These are phyloP conservation scores for Lasiommata megera DNA, from an alignment of 2,888 invertebrate genomes.

Conservation along the genomic window DNA sequence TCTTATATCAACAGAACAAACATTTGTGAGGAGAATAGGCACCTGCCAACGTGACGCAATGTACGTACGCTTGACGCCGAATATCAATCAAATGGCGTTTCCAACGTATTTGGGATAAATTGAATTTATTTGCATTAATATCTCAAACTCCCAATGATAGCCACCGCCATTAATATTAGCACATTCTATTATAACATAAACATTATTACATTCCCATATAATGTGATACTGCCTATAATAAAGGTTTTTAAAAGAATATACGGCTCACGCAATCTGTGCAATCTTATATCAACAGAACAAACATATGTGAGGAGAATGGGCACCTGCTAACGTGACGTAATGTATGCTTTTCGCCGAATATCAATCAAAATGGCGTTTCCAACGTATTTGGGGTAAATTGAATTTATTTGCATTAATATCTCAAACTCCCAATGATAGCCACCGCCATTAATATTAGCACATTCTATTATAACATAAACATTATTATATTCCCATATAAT, in stretches of 20 bases:
- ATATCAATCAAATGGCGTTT: slow-evolving; percentile 9
- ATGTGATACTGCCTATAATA: no score
- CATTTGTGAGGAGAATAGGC: slow-evolving; percentile 7
- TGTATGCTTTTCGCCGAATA: neutral
- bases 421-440: neutral
- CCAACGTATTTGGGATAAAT: slow-evolving; percentile 1
- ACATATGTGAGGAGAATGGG: slow-evolving; percentile 6
- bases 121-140: slow-evolving; percentile 5
- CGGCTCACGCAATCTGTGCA: slow-evolving; percentile 10
- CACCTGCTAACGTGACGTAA: slow-evolving; percentile 4
- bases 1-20: slow-evolving; percentile 10
- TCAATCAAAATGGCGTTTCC: slow-evolving; percentile 6
- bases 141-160: neutral
- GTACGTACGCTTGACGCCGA: neutral
- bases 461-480: no score
- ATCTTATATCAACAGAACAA: slow-evolving; percentile 10
- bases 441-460: neutral
- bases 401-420: slow-evolving; percentile 2
- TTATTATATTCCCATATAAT: no score
- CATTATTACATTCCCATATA: no score
- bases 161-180: neutral
- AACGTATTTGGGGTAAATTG: slow-evolving; percentile 3
- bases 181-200: no score
- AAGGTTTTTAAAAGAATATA: slow-evolving; percentile 4
- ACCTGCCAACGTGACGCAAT: slow-evolving; percentile 4